phyloP scores from a whole-genome alignment of 2,888 invertebrate genomes.

The Noctua fimbriata region DNA sequence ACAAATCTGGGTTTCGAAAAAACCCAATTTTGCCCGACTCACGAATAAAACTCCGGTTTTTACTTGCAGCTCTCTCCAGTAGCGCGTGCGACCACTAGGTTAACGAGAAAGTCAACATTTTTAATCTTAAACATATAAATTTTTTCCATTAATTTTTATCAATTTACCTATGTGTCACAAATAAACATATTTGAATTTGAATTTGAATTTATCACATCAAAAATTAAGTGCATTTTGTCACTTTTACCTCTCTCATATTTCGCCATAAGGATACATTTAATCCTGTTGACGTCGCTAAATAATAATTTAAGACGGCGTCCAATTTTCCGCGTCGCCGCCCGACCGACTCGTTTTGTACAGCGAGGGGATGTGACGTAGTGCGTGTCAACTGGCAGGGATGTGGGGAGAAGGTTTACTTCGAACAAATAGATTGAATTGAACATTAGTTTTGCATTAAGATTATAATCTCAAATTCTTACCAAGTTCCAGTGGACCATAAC shows the following conservation, averaged over 20 bases:
- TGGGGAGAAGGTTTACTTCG: slow-evolving; percentile 8
- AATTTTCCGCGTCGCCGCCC: slow-evolving; percentile 59
- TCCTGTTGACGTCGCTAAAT: slow-evolving; percentile 48
- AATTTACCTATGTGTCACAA: no score
- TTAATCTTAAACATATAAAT: background rate
- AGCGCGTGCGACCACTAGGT: background rate
- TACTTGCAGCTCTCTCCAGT: background rate
- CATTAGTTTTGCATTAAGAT: background rate
- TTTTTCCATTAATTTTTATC: background rate
- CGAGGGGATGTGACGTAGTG: slow-evolving; percentile 30
- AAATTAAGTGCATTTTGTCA: background rate
- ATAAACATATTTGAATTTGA: no score
- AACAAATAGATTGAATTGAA: background rate
- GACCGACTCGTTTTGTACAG: slow-evolving; percentile 28
- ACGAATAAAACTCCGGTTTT: background rate
- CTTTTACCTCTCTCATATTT: background rate
- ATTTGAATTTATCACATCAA: background rate
- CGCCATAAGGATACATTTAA: slow-evolving; percentile 35
- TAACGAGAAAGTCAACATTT: background rate
- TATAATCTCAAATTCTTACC: background rate
- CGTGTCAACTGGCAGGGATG: background rate
- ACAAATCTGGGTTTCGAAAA: background rate
- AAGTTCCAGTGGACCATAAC: background rate
- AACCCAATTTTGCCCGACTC: background rate
- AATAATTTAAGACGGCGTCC: slow-evolving; percentile 55